Base-by-base conservation (phyloP, 1,140 invertebrate genomes). In the Telenomus remus region DNA sequence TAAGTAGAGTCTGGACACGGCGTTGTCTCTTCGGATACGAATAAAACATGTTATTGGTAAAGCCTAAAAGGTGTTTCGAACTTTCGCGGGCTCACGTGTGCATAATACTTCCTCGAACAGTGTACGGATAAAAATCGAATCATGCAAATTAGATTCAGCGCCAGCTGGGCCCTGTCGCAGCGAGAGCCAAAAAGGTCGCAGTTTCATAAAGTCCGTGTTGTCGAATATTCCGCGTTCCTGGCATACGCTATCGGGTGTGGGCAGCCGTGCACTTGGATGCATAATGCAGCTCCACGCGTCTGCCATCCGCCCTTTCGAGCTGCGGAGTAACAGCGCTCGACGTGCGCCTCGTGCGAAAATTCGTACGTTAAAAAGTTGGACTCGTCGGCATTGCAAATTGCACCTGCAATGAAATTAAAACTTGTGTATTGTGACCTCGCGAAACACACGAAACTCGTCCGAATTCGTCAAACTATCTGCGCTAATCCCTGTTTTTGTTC, bases 121-220 rank as follows among this genome's bases (percentile, higher is more conserved):
- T 61, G 60, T 69, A 76, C 37, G 43, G 61, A 66, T 60, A 70
- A 68, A 76, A 76, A 60, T 61, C 54, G 55, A 59, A 69, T 69
- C 66, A 76, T 76, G 74, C 74, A 76, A 76, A 76, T 76, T 50
- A 56, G 65, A 69, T 64, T 66, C 65, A 76, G 65, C 60, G 33
- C 60, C 73, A 76, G 60, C 73, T 76, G 73, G 66, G 70, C 56
- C 16, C 44, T 50, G 55, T 37, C 39, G 55, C 15, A 56, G 33
- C 34, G 35, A n/a, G 59, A 53, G 57, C 65, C 19, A 53, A 68
- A 59, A 53, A 66, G 55, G 65, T 70, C 48, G 56, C 66, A 59
- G 73, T 70, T 76, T 76, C 73, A 76, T 76, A 76, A 76, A 76
- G 66, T 76, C 65, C 65, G 37, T 57, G 73, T 76, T 66, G 73